Percentiles rank a stretch among this genome's conserved stretches.
Evolutionary conservation across 2,113 vertebrate genomes (phyloP).

Genomic region (Gopherus evgoodei): DNA sequence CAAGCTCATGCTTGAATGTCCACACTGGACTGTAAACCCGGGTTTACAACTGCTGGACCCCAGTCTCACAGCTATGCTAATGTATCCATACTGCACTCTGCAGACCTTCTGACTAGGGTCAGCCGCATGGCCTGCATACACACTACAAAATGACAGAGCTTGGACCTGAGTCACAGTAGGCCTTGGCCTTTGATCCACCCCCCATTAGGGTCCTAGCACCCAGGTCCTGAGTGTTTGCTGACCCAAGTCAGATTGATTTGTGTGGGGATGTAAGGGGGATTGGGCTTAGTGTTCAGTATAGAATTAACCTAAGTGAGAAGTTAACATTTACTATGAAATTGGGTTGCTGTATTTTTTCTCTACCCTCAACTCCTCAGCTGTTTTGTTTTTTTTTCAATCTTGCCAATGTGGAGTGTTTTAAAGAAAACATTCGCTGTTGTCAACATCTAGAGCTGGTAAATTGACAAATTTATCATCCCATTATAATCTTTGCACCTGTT

Average conservation of each 20-base stretch:
- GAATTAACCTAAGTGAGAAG: background rate
- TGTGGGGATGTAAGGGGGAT: background rate
- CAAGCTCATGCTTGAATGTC: background rate
- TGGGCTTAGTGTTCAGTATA: background rate
- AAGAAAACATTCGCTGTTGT: constrained; percentile 54
- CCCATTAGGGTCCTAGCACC: background rate
- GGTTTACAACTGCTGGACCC: background rate
- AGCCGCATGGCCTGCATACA: background rate
- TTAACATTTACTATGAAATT: background rate
- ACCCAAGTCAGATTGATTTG: background rate
- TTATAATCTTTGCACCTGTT: constrained; percentile 79
- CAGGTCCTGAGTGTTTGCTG: background rate
- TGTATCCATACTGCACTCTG: background rate
- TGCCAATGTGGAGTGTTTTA: constrained; percentile 38
- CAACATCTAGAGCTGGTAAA: constrained; percentile 53
- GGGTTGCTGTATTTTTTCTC: background rate
- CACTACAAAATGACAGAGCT: background rate
- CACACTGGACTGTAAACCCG: background rate
- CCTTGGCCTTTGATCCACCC: background rate
- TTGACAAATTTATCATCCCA: constrained; percentile 66
- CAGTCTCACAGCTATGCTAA: too few relatives aligned
- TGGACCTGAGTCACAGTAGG: background rate
- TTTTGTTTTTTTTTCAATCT: background rate
- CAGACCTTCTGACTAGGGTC: background rate
- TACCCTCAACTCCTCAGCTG: background rate